Conservation (phyloP, 2,888 invertebrate species). For the Mesorhabditis spiculigera region DNA sequence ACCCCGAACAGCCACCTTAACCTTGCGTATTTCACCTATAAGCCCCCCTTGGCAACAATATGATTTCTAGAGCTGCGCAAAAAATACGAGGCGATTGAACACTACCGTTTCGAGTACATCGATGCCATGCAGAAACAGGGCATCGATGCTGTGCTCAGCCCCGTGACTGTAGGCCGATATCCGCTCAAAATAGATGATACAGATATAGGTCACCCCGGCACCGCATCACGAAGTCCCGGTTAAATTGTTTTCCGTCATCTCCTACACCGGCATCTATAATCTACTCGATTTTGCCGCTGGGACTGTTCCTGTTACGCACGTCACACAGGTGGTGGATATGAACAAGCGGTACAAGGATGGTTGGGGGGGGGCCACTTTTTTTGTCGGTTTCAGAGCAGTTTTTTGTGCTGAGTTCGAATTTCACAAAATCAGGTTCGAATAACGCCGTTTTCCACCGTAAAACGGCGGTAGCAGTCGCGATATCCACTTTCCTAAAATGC, state of each 20-base stretch:
- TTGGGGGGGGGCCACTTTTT: too few species aligned
- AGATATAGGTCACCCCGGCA: slow-evolving; percentile 24
- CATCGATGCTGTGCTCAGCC: slow-evolving; percentile 44
- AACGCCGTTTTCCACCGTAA: too few species aligned
- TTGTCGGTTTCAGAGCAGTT: too few species aligned
- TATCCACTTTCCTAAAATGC: too few species aligned
- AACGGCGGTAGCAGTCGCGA: too few species aligned
- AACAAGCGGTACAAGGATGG: too few species aligned
- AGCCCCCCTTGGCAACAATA: not conserved
- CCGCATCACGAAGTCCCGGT: slow-evolving; percentile 40
- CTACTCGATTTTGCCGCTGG: slow-evolving; percentile 59
- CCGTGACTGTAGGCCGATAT: slow-evolving; percentile 31
- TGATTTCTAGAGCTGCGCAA: slow-evolving; percentile 33
- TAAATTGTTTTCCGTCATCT: slow-evolving; percentile 40
- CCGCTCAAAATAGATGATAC: not conserved
- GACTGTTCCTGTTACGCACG: not conserved
- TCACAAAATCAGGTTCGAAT: too few species aligned
- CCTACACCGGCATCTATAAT: slow-evolving; percentile 57
- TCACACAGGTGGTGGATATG: slow-evolving; percentile 10
- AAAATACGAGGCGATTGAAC: slow-evolving; percentile 40
- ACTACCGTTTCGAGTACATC: slow-evolving; percentile 37
- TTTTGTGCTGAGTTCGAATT: too few species aligned
- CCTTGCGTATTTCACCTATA: not conserved
- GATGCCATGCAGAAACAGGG: slow-evolving; percentile 29
- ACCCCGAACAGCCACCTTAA: not conserved